Base-by-base conservation (phyloP, 1,140 invertebrate species). In the Hyles euphorbiae region DNA sequence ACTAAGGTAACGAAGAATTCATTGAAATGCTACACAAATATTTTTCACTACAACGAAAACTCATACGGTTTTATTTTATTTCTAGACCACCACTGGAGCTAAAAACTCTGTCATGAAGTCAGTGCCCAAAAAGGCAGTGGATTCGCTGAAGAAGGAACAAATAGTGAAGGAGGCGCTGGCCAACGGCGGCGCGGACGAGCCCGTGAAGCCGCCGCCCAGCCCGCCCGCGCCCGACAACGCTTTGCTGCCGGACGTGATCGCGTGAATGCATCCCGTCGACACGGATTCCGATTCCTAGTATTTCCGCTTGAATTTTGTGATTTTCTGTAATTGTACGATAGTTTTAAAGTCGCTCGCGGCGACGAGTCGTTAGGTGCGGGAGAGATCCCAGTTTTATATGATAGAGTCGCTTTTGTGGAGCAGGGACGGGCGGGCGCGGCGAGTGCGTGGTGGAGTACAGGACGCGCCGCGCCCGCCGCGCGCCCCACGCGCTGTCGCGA, bases 281-380 rank as follows among this genome's bases (percentile, higher is more conserved):
- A 47, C 56, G 61, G 56, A 70, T 67, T 65, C 63, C 67, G 73
- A 81, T 81, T 83, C 81, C 81, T 86, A 87, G 78, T 83, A 79
- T 87, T 83, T 85, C 78, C 80, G 84, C 84, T 87, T 87, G 71
- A 78, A 87, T 87, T 87, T 86, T 86, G 82, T 86, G 83, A 86
- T 87, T 85, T 82, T 83, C 80, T 83, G 76, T 87, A 87, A 87
- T 81, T 87, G 84, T 86, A 87, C 78, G 63, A 87, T 87, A 87
- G 84, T 78, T 79, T 76, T 78, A 76, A 79, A 67, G 74, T 67
- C 70, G 75, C 62, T 65, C 67, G 66, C 60, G 51, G 76, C 70
- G 74, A 70, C 69, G 67, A 71, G 72, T 74, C 76, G 81, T 83
- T 84, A 87, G 82, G 82, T 81, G 84, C 79, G 84, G 82, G 81